Conservation (phyloP, 1,140 invertebrate genomes). For the Macrostomum lignano region DNA sequence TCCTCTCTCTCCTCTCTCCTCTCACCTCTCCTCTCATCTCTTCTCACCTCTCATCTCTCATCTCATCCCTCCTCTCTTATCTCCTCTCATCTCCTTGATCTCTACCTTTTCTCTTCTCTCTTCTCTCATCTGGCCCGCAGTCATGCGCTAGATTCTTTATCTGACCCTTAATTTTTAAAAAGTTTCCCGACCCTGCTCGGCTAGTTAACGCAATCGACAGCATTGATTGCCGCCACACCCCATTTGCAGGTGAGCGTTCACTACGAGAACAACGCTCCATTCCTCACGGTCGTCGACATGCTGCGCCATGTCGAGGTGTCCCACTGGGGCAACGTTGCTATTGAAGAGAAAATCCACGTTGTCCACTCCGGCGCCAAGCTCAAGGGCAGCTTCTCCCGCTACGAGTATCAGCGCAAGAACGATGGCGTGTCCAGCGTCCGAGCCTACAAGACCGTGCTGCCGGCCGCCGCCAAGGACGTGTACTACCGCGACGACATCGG, state of each 20-base stretch:
- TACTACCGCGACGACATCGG: slow-evolving; percentile 92
- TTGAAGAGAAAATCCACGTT: slow-evolving; percentile 73
- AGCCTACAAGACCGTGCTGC: slow-evolving; percentile 65
- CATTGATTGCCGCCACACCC: too few species aligned
- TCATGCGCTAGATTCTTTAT: too few species aligned
- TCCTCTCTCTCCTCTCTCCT: too few species aligned
- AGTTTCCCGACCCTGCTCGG: too few species aligned
- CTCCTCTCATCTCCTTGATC: too few species aligned
- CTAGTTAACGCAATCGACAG: too few species aligned
- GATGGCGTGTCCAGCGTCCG: slow-evolving; percentile 56
- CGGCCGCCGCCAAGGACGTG: slow-evolving; percentile 58
- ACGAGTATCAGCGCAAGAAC: slow-evolving; percentile 70
- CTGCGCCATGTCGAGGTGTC: slow-evolving; percentile 72
- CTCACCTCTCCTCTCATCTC: too few species aligned
- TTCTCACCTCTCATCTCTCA: too few species aligned
- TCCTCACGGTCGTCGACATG: slow-evolving; percentile 56
- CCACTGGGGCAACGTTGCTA: slow-evolving; percentile 93
- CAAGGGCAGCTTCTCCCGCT: slow-evolving; percentile 70
- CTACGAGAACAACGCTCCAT: slow-evolving; percentile 82
- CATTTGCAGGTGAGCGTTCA: slow-evolving; percentile 61
- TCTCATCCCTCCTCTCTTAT: too few species aligned
- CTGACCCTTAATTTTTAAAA: too few species aligned
- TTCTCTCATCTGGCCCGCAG: too few species aligned
- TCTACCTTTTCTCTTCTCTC: too few species aligned
- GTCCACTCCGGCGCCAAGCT: slow-evolving; percentile 63